Percentiles rank a stretch among this genome's conserved stretches.
These are phyloP conservation scores for Leucophenga montana DNA, from an alignment of 2,888 invertebrate genomes.

Conservation along the genomic window DNA sequence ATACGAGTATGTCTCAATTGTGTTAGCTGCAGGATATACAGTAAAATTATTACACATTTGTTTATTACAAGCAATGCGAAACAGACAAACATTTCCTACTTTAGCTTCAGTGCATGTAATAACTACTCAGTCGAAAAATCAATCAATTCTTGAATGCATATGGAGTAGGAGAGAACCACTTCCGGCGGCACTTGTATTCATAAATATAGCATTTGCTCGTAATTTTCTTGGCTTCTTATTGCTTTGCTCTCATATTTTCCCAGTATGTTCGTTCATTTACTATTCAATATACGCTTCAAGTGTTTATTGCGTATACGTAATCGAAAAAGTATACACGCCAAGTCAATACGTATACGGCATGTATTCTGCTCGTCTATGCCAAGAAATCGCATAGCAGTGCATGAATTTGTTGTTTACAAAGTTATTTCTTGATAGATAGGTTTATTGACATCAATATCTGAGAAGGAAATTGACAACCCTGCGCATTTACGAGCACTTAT, in stretches of 20 bases:
- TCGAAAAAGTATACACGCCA: not conserved
- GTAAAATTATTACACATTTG: no score
- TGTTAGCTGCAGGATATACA: no score
- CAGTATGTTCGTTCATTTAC: not conserved
- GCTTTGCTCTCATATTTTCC: not conserved
- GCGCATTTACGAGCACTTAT: no score
- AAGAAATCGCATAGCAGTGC: not conserved
- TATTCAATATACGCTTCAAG: not conserved
- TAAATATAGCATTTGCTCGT: not conserved
- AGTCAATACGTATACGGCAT: not conserved
- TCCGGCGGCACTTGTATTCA: no score
- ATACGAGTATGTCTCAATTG: no score
- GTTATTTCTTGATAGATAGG: no score
- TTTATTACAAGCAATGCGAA: no score
- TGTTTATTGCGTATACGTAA: conserved; percentile 4
- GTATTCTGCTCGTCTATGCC: not conserved
- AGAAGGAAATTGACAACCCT: no score
- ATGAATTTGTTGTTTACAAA: not conserved
- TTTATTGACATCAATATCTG: no score
- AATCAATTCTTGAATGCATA: conserved; percentile 12
- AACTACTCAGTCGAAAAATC: conserved; percentile 8
- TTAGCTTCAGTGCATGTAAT: no score
- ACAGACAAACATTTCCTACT: no score
- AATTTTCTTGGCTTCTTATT: not conserved
- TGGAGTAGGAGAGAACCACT: no score